A percentile compares a stretch with the other conserved stretches of the same genome.
phyloP scores from a whole-genome alignment of 2,113 vertebrate genomes.

The Mus pahari region DNA sequence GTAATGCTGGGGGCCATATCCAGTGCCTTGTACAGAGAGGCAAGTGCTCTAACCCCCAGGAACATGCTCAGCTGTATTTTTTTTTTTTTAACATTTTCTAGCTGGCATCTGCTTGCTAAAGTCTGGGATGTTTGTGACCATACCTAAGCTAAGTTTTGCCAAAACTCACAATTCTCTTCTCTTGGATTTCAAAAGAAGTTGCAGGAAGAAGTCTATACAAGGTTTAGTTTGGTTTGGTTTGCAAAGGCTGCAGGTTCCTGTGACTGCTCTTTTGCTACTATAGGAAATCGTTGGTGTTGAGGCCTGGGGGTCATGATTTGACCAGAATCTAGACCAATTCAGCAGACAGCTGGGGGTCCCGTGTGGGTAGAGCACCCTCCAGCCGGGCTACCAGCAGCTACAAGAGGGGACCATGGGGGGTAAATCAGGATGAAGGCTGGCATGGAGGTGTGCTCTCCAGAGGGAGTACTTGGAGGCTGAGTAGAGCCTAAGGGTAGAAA shows the following conservation, averaged over 20 bases:
- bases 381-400: background rate
- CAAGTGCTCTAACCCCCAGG: background rate
- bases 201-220: background rate
- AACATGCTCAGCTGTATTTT: background rate
- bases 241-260: background rate
- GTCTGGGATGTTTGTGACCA: background rate
- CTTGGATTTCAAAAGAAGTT: background rate
- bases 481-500: background rate
- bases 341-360: background rate
- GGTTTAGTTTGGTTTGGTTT: background rate
- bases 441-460: accelerated
- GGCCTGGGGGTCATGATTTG: background rate
- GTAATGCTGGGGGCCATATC: background rate
- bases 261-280: background rate
- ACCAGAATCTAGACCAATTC: background rate
- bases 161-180: background rate
- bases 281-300: background rate
- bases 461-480: background rate
- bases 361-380: background rate
- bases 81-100: conserved; percentile 7
- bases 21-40: background rate
- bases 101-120: conserved; percentile 6
- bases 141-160: background rate
- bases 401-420: background rate
- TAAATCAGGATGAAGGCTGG: background rate